These are phyloP conservation scores for Reticulitermes speratus DNA, from an alignment of 1,140 invertebrate species.

Conservation along the genomic window DNA sequence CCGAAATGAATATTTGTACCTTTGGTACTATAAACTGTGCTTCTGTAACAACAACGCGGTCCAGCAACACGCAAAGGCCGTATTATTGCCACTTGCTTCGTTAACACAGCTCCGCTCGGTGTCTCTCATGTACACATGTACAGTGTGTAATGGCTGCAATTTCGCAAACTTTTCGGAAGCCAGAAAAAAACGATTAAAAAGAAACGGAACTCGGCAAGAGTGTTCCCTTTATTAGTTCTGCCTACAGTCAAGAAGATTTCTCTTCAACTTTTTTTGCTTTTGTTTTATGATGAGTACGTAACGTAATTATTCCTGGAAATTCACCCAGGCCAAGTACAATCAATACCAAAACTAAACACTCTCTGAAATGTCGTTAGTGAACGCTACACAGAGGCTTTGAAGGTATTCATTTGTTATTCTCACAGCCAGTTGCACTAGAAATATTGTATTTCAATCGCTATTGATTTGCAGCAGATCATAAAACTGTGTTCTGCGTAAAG, in stretches of 20 bases:
- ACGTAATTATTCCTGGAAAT: constrained; percentile 13
- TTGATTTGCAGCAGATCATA: too few relatives aligned
- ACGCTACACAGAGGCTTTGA: too few relatives aligned
- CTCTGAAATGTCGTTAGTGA: background rate
- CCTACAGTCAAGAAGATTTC: constrained; percentile 11
- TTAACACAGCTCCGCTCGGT: background rate
- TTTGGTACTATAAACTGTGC: background rate
- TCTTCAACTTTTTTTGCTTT: constrained; percentile 3
- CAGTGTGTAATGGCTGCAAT: background rate
- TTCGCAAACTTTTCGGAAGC: constrained; percentile 11
- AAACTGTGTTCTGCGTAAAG: too few relatives aligned
- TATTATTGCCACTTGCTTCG: background rate
- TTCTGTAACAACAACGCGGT: background rate
- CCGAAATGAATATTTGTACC: background rate
- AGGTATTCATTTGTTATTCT: too few relatives aligned
- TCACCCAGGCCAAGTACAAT: constrained; percentile 3
- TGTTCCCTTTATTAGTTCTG: constrained; percentile 12
- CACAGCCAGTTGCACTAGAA: too few relatives aligned
- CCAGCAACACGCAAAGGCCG: background rate
- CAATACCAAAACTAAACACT: constrained; percentile 9
- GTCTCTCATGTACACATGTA: background rate
- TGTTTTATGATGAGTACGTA: background rate
- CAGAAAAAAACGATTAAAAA: constrained; percentile 7
- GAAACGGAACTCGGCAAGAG: background rate
- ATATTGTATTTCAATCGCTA: too few relatives aligned